A percentile compares a stretch with the other conserved stretches of the same genome.
phyloP scores from a whole-genome alignment of 2,113 vertebrate genomes.

The Pipa parva region DNA sequence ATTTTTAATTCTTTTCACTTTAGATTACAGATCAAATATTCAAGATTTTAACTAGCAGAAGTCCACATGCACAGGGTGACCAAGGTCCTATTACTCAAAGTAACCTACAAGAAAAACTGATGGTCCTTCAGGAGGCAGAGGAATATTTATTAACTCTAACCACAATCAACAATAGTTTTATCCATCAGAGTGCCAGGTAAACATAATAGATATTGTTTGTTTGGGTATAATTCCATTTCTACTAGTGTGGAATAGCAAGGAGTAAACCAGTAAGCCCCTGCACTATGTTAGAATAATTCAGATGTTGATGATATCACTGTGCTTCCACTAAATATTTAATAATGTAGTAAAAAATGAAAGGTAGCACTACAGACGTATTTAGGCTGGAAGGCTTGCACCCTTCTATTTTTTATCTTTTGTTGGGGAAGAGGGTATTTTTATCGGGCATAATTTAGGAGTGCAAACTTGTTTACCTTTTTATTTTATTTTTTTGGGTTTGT shows the following conservation, averaged over 20 bases:
- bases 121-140: conserved; percentile 19
- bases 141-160: conserved; percentile 30
- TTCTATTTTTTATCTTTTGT: too few species aligned
- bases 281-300: too few species aligned
- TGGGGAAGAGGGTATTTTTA: too few species aligned
- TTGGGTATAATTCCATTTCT: background rate
- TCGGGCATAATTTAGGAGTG: too few species aligned
- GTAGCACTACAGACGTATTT: too few species aligned
- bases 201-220: background rate
- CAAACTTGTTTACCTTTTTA: too few species aligned
- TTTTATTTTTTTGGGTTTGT: too few species aligned
- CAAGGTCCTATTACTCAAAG: conserved; percentile 23
- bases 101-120: conserved; percentile 36
- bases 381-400: too few species aligned
- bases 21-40: conserved; percentile 37
- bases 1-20: conserved; percentile 2
- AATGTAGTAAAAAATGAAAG: too few species aligned
- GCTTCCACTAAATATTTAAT: too few species aligned
- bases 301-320: too few species aligned
- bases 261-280: too few species aligned
- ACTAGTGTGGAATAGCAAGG: background rate
- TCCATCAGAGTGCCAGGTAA: conserved; percentile 28
- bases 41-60: conserved; percentile 38
- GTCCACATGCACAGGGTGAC: conserved; percentile 24
- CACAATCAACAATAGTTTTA: conserved; percentile 2